Percentiles rank a stretch among this genome's conserved stretches.
These are phyloP conservation scores for Epizoanthus ramosus DNA, from an alignment of 92 coral and sea anemone species.

Conservation along the genomic window DNA sequence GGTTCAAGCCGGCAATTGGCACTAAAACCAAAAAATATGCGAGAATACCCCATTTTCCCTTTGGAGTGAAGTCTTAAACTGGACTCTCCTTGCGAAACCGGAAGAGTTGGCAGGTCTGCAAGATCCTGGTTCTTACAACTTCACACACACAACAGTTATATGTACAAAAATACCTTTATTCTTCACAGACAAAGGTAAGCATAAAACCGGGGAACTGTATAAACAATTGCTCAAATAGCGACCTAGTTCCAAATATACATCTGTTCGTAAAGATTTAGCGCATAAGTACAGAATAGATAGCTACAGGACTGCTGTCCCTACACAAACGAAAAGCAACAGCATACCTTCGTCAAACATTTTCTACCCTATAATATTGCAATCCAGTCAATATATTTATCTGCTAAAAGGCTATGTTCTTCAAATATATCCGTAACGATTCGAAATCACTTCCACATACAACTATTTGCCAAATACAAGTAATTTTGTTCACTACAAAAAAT, in stretches of 20 bases:
- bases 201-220: slow-evolving; percentile 19
- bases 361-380: not conserved
- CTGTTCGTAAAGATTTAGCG: not conserved
- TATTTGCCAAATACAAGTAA: not conserved
- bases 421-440: not conserved
- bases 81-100: too few relatives aligned
- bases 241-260: not conserved
- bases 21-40: too few relatives aligned
- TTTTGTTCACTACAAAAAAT: not conserved
- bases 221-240: not conserved
- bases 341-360: not conserved
- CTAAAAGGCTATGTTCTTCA: not conserved
- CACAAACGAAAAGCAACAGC: not conserved
- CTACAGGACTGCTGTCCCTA: not conserved
- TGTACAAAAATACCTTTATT: slow-evolving; percentile 61
- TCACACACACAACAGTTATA: not conserved
- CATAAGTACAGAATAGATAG: not conserved
- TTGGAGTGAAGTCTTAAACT: too few relatives aligned
- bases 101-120: too few relatives aligned
- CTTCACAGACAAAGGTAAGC: slow-evolving; percentile 37
- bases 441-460: not conserved
- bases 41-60: too few relatives aligned
- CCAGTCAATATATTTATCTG: not conserved
- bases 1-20: too few relatives aligned
- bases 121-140: too few relatives aligned